Evolutionary conservation across 2,888 invertebrate species (phyloP), one percentile per base, ranked within the genome.

Genomic region (Rhamphomyia laevipes): DNA sequence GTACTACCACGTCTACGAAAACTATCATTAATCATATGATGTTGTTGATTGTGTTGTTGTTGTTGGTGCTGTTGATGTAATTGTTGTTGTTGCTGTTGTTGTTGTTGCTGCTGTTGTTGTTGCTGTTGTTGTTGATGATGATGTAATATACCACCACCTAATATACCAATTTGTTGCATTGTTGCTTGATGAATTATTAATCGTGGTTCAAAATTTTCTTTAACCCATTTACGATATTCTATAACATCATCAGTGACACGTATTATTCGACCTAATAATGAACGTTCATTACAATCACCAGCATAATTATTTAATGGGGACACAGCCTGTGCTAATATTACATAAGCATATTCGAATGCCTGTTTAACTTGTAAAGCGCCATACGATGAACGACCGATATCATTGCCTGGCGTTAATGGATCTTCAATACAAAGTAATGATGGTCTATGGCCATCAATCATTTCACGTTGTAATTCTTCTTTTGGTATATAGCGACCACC

Each of bases 361-460:
- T 89, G 85, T 68, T 88, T 87, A 16, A 88, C 87, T 68, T 77
- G 69, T 37, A 73, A 58, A 38, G 70, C 71, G 15, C 71, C 95
- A 71, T 95, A 96, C 63, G 95, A 95, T 68, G 94, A 94, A 59
- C 95, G 82, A 10, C 97, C 97, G 67, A 99, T 96, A 71, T 97
- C 97, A 71, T 99, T 99, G 56, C 87, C 93, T 15, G 92, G 82
- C 54, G 91, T 90, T 41, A 99, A 77, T 18, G 99, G 99, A 75
- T 99, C 99, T 74, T 97, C 96, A 60, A 99, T 96, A 67, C 95
- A 96, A 55, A 99, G 75, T 65, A 96, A 74, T 55, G 95, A 93
- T 18, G 92, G 92, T 44, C 94, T 77, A 71, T 94, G 91, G 1
- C 94, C 94, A 70, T 92, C 91, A 58, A 87, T 83, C 91, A 95